Evolutionary conservation across 2,113 vertebrate species (phyloP).

Genomic region (Vidua chalybeata): DNA sequence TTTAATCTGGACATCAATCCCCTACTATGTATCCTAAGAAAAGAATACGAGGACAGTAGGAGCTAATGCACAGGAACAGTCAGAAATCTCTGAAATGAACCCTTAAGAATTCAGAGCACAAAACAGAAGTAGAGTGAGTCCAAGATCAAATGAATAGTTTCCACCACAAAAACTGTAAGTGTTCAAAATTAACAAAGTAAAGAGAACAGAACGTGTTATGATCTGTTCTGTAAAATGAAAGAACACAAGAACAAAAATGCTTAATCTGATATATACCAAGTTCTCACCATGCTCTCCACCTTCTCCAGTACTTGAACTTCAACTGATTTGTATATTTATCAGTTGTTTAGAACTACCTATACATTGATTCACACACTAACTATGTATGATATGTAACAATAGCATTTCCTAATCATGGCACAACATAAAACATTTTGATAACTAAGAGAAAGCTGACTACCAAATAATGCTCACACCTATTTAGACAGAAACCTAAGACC

Average conservation of each 20-base stretch:
- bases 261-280: neutral
- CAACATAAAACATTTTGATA: slow-evolving; percentile 64
- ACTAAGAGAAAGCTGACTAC: slow-evolving; percentile 29
- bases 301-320: neutral
- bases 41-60: neutral
- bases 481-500: slow-evolving; percentile 46
- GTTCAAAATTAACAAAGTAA: neutral
- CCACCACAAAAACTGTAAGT: fast-evolving
- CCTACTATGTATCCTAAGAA: neutral
- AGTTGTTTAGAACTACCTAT: neutral
- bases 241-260: neutral
- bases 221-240: neutral
- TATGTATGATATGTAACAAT: slow-evolving; percentile 8
- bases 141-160: neutral
- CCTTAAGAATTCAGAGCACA: neutral
- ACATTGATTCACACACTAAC: slow-evolving; percentile 38
- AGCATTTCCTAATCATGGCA: slow-evolving; percentile 37
- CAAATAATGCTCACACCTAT: slow-evolving; percentile 25
- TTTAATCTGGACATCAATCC: neutral
- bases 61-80: neutral
- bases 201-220: fast-evolving
- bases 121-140: neutral
- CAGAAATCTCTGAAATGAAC: neutral
- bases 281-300: neutral
- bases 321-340: neutral